Conservation (phyloP, 2,113 vertebrate genomes). For the Cyanoramphus novaezelandiae region DNA sequence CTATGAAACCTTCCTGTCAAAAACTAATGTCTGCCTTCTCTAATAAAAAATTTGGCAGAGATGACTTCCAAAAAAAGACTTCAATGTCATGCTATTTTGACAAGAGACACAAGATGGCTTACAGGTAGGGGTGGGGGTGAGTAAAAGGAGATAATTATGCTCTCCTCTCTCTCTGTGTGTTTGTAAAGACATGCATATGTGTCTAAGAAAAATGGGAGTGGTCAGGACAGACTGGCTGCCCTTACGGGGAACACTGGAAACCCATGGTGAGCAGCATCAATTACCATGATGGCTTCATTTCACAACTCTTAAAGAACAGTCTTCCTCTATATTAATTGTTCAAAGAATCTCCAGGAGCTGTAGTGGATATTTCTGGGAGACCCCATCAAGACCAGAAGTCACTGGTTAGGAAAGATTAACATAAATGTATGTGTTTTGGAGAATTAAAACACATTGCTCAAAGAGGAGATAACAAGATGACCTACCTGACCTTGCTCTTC, state of each 20-base stretch:
- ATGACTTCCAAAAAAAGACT: background rate
- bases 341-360: background rate
- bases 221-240: background rate
- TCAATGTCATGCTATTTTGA: background rate
- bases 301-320: background rate
- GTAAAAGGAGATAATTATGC: background rate
- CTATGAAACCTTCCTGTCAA: background rate
- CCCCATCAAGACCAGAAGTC: background rate
- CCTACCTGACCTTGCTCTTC: background rate
- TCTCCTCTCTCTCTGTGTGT: background rate
- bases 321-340: background rate
- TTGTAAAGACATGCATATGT: background rate
- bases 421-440: background rate
- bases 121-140: rapidly evolving
- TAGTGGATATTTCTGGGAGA: background rate
- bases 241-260: background rate
- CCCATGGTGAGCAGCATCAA: background rate
- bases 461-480: background rate
- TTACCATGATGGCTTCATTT: background rate
- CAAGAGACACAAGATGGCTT: background rate
- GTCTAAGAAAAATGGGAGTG: background rate
- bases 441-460: background rate
- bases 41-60: background rate
- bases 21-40: background rate
- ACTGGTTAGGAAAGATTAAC: background rate